A percentile compares a stretch with the other conserved stretches of the same genome.
phyloP scores from a whole-genome alignment of 2,888 invertebrate genomes.

The Drosophila prolongata region DNA sequence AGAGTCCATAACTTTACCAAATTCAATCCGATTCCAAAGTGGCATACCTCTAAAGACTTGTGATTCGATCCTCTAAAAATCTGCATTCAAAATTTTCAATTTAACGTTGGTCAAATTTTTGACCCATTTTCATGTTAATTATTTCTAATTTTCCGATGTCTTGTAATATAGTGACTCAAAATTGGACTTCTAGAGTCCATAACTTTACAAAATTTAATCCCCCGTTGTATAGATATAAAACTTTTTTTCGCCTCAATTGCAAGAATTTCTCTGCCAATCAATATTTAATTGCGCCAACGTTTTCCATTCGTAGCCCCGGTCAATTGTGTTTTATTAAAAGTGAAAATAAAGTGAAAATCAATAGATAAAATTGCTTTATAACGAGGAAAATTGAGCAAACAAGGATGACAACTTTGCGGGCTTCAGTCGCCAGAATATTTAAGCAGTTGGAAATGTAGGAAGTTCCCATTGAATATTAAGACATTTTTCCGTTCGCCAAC shows the following conservation, averaged over 20 bases:
- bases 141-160: too few relatives aligned
- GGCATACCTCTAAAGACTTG: too few relatives aligned
- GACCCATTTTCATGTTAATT: too few relatives aligned
- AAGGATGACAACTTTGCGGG: constrained; percentile 17
- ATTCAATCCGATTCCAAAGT: too few relatives aligned
- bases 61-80: too few relatives aligned
- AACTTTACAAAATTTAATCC: too few relatives aligned
- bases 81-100: too few relatives aligned
- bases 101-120: too few relatives aligned
- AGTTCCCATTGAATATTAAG: constrained; percentile 32
- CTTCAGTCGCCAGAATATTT: constrained; percentile 23
- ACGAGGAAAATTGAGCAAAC: constrained; percentile 34
- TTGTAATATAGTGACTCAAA: too few relatives aligned
- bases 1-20: too few relatives aligned
- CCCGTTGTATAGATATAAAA: not conserved
- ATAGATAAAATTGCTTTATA: constrained; percentile 39
- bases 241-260: constrained; percentile 10
- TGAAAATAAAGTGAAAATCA: constrained; percentile 53
- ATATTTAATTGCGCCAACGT: constrained; percentile 17
- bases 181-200: too few relatives aligned
- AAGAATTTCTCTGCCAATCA: constrained; percentile 32
- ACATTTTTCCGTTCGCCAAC: constrained; percentile 19
- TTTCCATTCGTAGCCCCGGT: not conserved
- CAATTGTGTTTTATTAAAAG: constrained; percentile 41
- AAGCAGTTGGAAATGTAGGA: not conserved